Base-by-base conservation (phyloP, 2,113 vertebrate species). In the Oreochromis tanganicae region DNA sequence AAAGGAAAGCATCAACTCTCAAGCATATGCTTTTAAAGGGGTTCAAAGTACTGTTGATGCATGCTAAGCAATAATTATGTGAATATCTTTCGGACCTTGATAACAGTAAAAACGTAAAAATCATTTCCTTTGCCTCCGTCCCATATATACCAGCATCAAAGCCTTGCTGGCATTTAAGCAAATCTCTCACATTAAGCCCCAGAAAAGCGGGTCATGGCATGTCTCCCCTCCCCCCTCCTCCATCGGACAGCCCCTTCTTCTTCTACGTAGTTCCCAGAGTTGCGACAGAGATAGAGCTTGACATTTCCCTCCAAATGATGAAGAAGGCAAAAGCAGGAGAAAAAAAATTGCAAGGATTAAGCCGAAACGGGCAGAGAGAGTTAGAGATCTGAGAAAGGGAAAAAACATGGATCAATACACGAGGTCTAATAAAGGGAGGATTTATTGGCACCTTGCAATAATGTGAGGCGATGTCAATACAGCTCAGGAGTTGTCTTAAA, bases 401-500 rank as follows among this genome's bases (percentile, higher is more conserved):
- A 50, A 71, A 81, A 85, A 87, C 68, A 86, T 75, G 56, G 91
- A 94, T 95, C 94, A 85, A 95, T 95, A 94, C 81, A 7, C 7
- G 5, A 68, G 89, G 83, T 94, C 85, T 93, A 94, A 94, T 94
- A 95, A 94, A 94, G 71, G 87, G 43, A 90, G 93, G 95, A 95
- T 93, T 95, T 93, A 95, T 93, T 89, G 90, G 88, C 91, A 91
- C 90, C 87, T 87, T 52, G 88, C 85, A 93, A 94, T 93, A 93
- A 93, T 85, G 86, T 92, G 87, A 95, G 89, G 55, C 32, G 52
- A 82, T 59, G 85, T 94, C 92, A 93, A 94, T 93, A 93, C 46
- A 71, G 88, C 87, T 92, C 87, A 87, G 78, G 82, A 91, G 63
- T 86, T 80, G 91, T 85, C 92, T 93, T 75, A 82, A 91, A 87